Conservation (phyloP, 2,113 vertebrate genomes). For the Rhinopomastus cyanomelas region DNA sequence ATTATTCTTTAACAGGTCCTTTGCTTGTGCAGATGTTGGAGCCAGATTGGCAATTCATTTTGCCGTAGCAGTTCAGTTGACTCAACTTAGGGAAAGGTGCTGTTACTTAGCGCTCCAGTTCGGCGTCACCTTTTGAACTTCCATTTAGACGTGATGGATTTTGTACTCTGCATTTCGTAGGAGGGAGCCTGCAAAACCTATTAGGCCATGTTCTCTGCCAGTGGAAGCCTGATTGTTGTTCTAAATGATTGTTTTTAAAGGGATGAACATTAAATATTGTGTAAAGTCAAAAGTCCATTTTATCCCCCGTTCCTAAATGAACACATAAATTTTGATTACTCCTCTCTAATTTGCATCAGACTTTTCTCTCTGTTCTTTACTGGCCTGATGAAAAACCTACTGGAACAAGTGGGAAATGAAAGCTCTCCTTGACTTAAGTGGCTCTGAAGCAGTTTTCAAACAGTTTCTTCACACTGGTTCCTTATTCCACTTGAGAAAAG, state of each 20-base stretch:
- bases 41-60: slow-evolving; percentile 69
- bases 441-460: slow-evolving; percentile 12
- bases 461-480: not conserved
- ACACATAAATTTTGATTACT: not conserved
- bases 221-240: not conserved
- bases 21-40: slow-evolving; percentile 64
- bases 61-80: slow-evolving; percentile 34
- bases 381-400: slow-evolving; percentile 22
- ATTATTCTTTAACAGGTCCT: slow-evolving; percentile 67
- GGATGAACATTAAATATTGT: not conserved
- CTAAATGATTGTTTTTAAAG: not conserved
- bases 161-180: not conserved
- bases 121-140: slow-evolving; percentile 43
- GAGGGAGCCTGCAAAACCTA: not conserved
- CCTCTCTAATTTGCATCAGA: not conserved
- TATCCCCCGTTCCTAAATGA: not conserved
- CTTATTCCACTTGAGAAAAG: not conserved
- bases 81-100: slow-evolving; percentile 19
- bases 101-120: slow-evolving; percentile 49
- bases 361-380: not conserved
- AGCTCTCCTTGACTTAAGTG: not conserved
- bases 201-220: not conserved
- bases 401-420: slow-evolving; percentile 13
- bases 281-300: not conserved
- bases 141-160: slow-evolving; percentile 28